Evolutionary conservation across 2,888 invertebrate genomes (phyloP), one percentile per base, ranked within the genome.

Genomic region (Conomelus anceps): DNA sequence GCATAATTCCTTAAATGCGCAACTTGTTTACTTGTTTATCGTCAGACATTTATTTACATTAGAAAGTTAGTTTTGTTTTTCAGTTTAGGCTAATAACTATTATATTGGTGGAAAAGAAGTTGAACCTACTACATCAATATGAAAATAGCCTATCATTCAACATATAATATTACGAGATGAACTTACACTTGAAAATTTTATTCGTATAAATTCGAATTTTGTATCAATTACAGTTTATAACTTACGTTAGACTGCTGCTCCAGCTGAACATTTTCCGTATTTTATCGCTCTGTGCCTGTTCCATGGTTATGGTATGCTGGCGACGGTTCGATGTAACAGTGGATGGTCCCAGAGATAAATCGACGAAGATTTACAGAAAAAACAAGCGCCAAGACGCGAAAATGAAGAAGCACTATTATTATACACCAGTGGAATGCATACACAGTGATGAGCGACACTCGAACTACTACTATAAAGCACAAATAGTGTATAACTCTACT

Each of bases 241-340:
- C 91, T 91, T 89, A 91, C 91, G 91, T 91, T 84, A 91, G 84
- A 85, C 93, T 95, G 89, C 93, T 94, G 91, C 95, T 95, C 95
- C 95, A 95, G 92, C 95, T 95, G 92, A 95, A 95, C 95, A 95
- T 95, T 91, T 94, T 94, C 91, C 94, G 94, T 91, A 95, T 94
- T 92, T 94, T 93, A 91, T 95, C 95, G 90, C 90, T 90, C 86
- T 91, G 90, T 41, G 90, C 90, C 22, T 24, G 86, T 24, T 86
- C 86, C 86, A 86, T 85, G 22, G 22, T 22, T 26, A n/a, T 63
- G 63, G 20, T 20, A 63, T 63, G n/a, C 63, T 63, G n/a, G n/a
- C n/a, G n/a, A n/a, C n/a, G 17, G 34, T 63, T 6, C 9, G 85
- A 0, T 23, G 85, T 22, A 85, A 13, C 23, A 85, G 7, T n/a